Conservation (phyloP, 2,113 vertebrate genomes). For the Tachycineta bicolor region DNA sequence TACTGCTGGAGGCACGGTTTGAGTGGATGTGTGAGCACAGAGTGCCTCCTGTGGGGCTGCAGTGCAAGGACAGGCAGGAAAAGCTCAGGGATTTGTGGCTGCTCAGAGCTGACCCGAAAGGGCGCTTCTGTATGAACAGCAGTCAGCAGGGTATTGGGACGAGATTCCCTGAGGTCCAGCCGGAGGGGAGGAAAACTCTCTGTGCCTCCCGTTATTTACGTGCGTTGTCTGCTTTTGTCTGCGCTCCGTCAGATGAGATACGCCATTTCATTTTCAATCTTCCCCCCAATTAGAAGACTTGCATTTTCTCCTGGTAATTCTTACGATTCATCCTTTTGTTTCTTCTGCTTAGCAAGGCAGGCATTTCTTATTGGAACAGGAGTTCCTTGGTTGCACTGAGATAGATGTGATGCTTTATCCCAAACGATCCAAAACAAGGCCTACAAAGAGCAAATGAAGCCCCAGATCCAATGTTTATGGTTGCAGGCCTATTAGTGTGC, state of each 20-base stretch:
- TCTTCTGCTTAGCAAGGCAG: background rate
- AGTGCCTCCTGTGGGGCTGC: slow-evolving; percentile 49
- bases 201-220: background rate
- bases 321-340: background rate
- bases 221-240: background rate
- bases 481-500: slow-evolving; percentile 37
- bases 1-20: background rate
- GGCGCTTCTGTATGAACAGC: background rate
- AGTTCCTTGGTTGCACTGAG: background rate
- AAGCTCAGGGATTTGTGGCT: background rate
- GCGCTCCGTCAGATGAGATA: background rate
- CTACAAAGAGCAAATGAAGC: background rate
- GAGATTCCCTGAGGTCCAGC: background rate
- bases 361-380: background rate
- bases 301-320: background rate
- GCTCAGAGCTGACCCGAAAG: background rate
- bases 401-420: background rate
- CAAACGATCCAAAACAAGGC: background rate
- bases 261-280: background rate
- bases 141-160: background rate
- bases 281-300: background rate
- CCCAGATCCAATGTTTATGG: background rate
- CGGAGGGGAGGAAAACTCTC: background rate
- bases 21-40: background rate
- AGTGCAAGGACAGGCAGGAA: background rate